These are phyloP conservation scores for Siniperca scherzeri DNA, from an alignment of 2,797 vertebrate species.

Conservation along the genomic window DNA sequence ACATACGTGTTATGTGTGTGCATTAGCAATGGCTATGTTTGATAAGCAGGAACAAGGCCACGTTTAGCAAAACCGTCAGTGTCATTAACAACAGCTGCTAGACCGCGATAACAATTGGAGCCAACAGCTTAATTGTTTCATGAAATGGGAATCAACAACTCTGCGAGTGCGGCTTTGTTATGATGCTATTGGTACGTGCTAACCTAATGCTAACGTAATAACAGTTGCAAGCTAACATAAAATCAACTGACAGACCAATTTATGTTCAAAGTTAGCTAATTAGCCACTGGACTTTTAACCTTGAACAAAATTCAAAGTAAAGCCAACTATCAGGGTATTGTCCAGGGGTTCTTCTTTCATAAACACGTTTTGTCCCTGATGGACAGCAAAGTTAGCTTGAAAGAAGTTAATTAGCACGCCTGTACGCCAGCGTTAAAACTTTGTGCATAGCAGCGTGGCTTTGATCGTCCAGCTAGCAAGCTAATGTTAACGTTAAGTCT, in stretches of 20 bases:
- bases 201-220: background rate
- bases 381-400: background rate
- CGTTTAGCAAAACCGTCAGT: background rate
- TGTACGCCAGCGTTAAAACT: slow-evolving; percentile 38
- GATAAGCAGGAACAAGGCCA: background rate
- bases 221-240: background rate
- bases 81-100: background rate
- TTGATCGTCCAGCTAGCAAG: slow-evolving; percentile 24
- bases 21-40: background rate
- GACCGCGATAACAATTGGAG: background rate
- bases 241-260: background rate
- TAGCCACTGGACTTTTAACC: background rate
- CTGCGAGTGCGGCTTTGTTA: slow-evolving; percentile 13
- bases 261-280: slow-evolving; percentile 13
- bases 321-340: fast-evolving
- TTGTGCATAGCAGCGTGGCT: slow-evolving; percentile 63
- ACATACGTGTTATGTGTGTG: background rate
- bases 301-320: background rate
- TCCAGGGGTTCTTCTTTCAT: background rate
- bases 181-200: background rate
- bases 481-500: background rate
- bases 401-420: background rate
- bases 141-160: background rate
- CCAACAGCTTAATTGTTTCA: too few species aligned
- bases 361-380: background rate